These are phyloP conservation scores for Lutjanus erythropterus DNA, from an alignment of 2,113 vertebrate genomes.

Conservation along the genomic window DNA sequence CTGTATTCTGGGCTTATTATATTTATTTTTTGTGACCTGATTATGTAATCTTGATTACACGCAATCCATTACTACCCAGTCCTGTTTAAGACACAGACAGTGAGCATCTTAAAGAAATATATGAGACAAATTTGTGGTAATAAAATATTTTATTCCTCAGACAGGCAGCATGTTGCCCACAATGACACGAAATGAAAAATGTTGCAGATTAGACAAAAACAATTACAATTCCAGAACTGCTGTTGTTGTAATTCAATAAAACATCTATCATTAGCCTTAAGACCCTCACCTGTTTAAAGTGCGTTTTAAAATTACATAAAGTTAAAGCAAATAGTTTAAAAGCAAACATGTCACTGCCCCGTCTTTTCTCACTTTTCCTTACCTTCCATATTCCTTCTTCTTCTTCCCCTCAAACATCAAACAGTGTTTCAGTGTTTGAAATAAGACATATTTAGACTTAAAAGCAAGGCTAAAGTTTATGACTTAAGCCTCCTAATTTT, in stretches of 20 bases:
- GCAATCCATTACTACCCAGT: too few relatives aligned
- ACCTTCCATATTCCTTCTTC: not conserved
- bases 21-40: too few relatives aligned
- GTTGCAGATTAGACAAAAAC: constrained; percentile 47
- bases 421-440: constrained; percentile 4
- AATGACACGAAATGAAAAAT: constrained; percentile 3
- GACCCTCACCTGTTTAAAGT: constrained; percentile 71
- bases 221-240: constrained; percentile 31
- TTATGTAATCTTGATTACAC: too few relatives aligned
- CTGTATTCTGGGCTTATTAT: too few relatives aligned
- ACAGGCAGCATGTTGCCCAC: constrained; percentile 39
- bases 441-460: not conserved
- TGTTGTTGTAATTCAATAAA: constrained; percentile 14
- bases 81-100: too few relatives aligned
- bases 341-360: constrained; percentile 15
- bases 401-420: not conserved
- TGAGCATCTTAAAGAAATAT: not conserved
- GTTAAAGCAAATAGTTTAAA: constrained; percentile 14
- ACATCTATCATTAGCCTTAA: constrained; percentile 10
- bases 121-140: constrained; percentile 21
- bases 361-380: not conserved
- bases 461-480: constrained; percentile 23
- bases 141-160: constrained; percentile 72
- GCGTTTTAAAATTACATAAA: constrained; percentile 49
- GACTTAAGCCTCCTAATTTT: constrained; percentile 27